Evolutionary conservation across 2,113 vertebrate species (phyloP).

Genomic region (Rhodinocichla rosea): DNA sequence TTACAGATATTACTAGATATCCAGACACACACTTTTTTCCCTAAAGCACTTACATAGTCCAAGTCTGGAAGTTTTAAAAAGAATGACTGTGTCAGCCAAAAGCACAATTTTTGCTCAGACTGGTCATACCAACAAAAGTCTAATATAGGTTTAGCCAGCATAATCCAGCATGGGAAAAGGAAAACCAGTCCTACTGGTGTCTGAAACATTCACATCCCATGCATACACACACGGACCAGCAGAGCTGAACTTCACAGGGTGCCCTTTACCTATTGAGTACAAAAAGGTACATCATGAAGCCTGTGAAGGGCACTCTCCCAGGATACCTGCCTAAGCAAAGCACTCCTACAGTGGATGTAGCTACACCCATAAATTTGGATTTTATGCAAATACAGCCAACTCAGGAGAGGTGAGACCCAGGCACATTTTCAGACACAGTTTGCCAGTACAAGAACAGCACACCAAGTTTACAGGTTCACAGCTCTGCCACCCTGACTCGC

Average conservation of each 20-base stretch:
- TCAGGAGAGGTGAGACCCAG: not conserved
- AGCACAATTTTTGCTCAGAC: not conserved
- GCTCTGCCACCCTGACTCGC: not conserved
- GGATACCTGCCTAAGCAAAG: not conserved
- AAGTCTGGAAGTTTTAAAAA: not conserved
- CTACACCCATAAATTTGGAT: not conserved
- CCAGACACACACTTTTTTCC: not conserved
- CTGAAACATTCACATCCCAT: not conserved
- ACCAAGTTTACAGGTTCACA: not conserved
- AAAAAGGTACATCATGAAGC: not conserved
- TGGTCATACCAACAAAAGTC: not conserved
- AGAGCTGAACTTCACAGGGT: not conserved
- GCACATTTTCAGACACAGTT: not conserved
- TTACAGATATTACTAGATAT: not conserved
- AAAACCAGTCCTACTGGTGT: not conserved
- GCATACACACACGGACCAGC: accelerated
- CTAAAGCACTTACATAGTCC: not conserved
- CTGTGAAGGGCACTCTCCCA: not conserved
- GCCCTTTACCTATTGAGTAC: not conserved
- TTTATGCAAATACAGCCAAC: not conserved
- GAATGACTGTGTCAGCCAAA: not conserved
- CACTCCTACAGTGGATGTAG: accelerated
- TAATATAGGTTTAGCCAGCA: not conserved
- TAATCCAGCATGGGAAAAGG: not conserved
- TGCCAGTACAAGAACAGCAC: not conserved